Evolutionary conservation across 92 coral and sea anemone species (phyloP).

Genomic region (Actinernus sp.): DNA sequence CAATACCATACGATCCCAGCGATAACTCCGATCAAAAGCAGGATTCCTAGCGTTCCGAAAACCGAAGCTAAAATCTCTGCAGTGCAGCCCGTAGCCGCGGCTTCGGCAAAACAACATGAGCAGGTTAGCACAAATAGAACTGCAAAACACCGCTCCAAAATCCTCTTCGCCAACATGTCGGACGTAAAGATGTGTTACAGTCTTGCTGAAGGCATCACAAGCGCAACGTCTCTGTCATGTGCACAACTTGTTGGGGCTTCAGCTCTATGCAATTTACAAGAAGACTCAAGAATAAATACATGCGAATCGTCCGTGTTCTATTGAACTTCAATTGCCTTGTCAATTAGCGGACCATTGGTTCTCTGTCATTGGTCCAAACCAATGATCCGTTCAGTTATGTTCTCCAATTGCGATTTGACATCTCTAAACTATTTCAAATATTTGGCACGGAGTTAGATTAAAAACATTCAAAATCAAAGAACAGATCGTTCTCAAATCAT

Average conservation of each 20-base stretch:
- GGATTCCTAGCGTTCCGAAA: conserved; percentile 67
- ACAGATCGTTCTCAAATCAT: too few species aligned
- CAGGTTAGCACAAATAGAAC: not conserved
- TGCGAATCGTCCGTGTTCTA: not conserved
- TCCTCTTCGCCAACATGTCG: not conserved
- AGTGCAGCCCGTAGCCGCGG: conserved; percentile 42
- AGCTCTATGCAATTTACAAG: too few species aligned
- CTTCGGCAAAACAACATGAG: conserved; percentile 8
- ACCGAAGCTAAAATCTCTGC: conserved; percentile 71
- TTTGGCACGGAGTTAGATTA: conserved; percentile 13
- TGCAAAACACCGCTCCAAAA: not conserved
- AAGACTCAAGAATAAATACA: too few species aligned
- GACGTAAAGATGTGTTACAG: not conserved
- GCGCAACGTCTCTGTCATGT: too few species aligned
- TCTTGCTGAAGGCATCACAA: too few species aligned
- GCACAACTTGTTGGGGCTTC: too few species aligned
- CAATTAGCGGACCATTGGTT: conserved; percentile 35
- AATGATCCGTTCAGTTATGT: conserved; percentile 15
- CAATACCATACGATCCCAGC: conserved; percentile 59
- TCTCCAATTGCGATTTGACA: conserved; percentile 15
- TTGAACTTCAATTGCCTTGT: conserved; percentile 19
- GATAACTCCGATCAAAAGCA: conserved; percentile 41
- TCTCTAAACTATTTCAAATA: conserved; percentile 21
- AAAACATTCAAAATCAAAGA: too few species aligned
- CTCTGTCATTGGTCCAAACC: conserved; percentile 58